A percentile compares a stretch with the other conserved stretches of the same genome.
Evolutionary conservation across 64 coral and sea anemone species (phyloP).

Genomic region (Porites lutea): DNA sequence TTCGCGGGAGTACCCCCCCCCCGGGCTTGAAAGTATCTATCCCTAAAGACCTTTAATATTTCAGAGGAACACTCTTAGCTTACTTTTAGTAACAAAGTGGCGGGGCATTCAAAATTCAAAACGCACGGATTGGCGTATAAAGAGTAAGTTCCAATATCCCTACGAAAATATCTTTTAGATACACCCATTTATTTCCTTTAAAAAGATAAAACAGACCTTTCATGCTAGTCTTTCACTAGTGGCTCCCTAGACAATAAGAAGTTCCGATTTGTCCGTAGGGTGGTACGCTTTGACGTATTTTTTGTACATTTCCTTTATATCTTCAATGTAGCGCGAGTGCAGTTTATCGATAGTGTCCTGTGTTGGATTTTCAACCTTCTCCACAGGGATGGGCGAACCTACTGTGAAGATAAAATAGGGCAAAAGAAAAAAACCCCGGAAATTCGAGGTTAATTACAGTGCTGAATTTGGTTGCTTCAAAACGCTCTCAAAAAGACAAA

Average conservation of each 20-base stretch:
- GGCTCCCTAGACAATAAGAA: background rate
- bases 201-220: too few species aligned
- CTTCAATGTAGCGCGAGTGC: conserved; percentile 37
- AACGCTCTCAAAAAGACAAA: background rate
- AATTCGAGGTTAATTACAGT: background rate
- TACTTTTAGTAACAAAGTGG: too few species aligned
- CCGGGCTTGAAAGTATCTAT: too few species aligned
- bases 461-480: background rate
- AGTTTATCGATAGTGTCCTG: conserved; percentile 53
- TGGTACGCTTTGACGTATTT: conserved; percentile 40
- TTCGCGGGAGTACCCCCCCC: too few species aligned
- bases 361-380: conserved; percentile 38
- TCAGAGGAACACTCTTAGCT: too few species aligned
- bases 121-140: too few species aligned
- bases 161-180: too few species aligned
- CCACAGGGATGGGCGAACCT: conserved; percentile 49
- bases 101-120: too few species aligned
- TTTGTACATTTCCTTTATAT: conserved; percentile 23
- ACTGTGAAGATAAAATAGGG: conserved; percentile 22
- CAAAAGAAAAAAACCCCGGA: background rate
- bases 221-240: too few species aligned
- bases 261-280: conserved; percentile 4
- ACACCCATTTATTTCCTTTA: too few species aligned
- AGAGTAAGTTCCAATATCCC: too few species aligned
- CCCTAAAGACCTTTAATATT: too few species aligned